These are phyloP conservation scores for Hipparchia sbordonii DNA, from an alignment of 2,888 invertebrate genomes.

Conservation along the genomic window DNA sequence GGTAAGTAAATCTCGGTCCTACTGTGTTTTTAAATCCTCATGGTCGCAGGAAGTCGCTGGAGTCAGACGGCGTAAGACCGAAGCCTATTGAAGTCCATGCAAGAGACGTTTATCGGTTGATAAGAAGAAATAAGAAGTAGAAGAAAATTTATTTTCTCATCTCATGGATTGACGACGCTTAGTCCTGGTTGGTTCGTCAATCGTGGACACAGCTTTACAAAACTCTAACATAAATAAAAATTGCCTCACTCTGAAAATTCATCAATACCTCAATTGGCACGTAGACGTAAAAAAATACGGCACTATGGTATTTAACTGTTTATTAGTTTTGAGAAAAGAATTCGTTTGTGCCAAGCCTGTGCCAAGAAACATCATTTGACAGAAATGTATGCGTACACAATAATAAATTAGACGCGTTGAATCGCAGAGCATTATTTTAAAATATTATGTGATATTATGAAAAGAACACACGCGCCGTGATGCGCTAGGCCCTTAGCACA, in stretches of 20 bases:
- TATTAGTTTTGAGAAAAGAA: constrained; percentile 32
- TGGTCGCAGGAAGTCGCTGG: too few species aligned
- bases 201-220: not conserved
- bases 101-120: too few species aligned
- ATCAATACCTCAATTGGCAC: constrained; percentile 41
- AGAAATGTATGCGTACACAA: constrained; percentile 30
- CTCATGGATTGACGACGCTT: too few species aligned
- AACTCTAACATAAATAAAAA: not conserved
- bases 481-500: not conserved
- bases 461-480: constrained; percentile 8
- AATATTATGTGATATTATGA: constrained; percentile 11
- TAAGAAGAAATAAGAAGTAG: too few species aligned
- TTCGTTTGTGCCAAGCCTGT: constrained; percentile 16
- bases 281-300: constrained; percentile 27
- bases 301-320: constrained; percentile 36
- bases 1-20: too few species aligned
- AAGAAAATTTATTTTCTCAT: too few species aligned
- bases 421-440: constrained; percentile 14
- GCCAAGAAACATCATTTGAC: constrained; percentile 35
- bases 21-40: too few species aligned
- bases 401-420: constrained; percentile 5
- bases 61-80: too few species aligned
- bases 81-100: too few species aligned
- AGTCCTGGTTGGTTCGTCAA: too few species aligned
- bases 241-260: constrained; percentile 21